phyloP scores from a whole-genome alignment of 2,888 invertebrate species.

The Nomada fucata region DNA sequence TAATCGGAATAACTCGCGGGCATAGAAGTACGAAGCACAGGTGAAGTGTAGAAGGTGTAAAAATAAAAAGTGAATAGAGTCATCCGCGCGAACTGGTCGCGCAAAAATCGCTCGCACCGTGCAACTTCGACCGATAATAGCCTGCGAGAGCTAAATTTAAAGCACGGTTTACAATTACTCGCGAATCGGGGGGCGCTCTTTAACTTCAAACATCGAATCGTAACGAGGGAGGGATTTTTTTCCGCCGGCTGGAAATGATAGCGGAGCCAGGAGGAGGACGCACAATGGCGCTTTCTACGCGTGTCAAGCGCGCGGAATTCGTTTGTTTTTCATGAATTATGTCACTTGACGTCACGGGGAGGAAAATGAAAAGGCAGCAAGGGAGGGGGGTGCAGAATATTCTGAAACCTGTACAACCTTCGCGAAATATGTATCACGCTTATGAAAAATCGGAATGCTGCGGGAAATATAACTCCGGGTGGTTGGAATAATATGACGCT shows the following conservation, averaged over 20 bases:
- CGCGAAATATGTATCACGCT: neutral
- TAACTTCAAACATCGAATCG: neutral
- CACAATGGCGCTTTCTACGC: conserved; percentile 17
- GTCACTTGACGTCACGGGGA: conserved; percentile 27
- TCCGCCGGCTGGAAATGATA: conserved; percentile 4
- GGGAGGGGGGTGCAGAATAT: neutral
- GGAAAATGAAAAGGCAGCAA: neutral
- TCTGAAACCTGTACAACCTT: neutral
- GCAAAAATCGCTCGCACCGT: conserved; percentile 56
- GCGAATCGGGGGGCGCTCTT: neutral
- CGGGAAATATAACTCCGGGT: too few relatives aligned
- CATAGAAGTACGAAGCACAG: neutral
- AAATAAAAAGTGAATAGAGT: conserved; percentile 53
- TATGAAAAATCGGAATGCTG: neutral
- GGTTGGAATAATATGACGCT: too few relatives aligned
- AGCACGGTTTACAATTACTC: conserved; percentile 51
- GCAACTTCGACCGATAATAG: conserved; percentile 59
- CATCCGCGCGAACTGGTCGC: conserved; percentile 67
- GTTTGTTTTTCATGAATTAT: conserved; percentile 55
- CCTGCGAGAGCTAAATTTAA: conserved; percentile 61
- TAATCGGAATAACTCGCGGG: conserved; percentile 35
- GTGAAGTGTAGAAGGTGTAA: neutral
- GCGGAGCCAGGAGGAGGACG: neutral
- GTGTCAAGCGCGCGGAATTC: conserved; percentile 14
- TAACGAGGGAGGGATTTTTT: neutral